Percentiles rank a stretch among this genome's conserved stretches.
Conservation (phyloP, 1,140 invertebrate genomes). For the Nasonia vitripennis region DNA sequence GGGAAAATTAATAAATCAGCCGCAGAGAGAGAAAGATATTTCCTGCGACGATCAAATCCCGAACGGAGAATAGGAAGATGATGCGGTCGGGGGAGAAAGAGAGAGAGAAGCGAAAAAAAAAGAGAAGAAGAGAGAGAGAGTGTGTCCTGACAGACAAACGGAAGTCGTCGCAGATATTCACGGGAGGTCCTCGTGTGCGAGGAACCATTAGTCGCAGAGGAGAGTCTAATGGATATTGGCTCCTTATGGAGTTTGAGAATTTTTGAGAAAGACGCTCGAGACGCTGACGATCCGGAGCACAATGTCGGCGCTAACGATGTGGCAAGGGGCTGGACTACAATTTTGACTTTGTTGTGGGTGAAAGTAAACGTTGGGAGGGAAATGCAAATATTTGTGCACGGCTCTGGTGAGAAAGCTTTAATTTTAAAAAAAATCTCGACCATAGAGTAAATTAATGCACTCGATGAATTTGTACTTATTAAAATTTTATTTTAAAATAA, state of each 20-base stretch:
- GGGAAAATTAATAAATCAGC: conserved; percentile 28
- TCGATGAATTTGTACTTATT: no score
- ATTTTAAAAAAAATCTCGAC: no score
- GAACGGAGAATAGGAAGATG: background rate
- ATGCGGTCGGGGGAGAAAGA: background rate
- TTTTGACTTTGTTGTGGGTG: background rate
- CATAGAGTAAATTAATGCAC: no score
- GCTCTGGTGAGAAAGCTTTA: no score
- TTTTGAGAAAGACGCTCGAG: background rate
- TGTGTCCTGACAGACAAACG: conserved; percentile 23
- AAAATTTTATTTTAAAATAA: no score
- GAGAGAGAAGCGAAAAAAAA: background rate
- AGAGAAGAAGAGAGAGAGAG: background rate
- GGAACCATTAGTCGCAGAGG: conserved; percentile 7
- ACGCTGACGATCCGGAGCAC: no score
- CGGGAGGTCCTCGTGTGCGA: conserved; percentile 25
- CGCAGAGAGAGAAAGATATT: conserved; percentile 35
- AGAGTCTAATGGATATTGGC: background rate
- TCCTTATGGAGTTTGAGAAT: background rate
- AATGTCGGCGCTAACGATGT: background rate
- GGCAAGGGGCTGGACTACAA: background rate
- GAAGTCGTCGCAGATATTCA: conserved; percentile 35
- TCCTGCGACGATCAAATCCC: conserved; percentile 26
- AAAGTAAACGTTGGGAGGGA: no score
- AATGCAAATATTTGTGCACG: no score